Conservation (phyloP, 2,113 vertebrate genomes). For the Recurvirostra avosetta region DNA sequence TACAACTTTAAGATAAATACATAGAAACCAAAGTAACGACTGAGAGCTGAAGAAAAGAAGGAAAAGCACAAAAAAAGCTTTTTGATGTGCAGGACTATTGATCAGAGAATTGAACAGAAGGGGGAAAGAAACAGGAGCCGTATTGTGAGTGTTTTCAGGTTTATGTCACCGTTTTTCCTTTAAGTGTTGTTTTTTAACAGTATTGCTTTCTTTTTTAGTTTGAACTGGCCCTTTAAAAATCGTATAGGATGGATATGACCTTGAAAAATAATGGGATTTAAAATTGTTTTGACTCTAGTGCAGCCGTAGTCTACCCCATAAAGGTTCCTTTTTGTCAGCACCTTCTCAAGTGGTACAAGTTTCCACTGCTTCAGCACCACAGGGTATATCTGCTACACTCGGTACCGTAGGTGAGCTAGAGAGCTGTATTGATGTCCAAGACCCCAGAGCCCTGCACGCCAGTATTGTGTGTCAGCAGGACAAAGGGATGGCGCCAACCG, state of each 20-base stretch:
- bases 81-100: neutral
- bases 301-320: neutral
- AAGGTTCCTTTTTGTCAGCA: conserved; percentile 76
- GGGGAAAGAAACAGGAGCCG: neutral
- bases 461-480: conserved; percentile 90
- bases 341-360: conserved; percentile 73
- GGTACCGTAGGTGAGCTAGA: conserved; percentile 64
- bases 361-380: conserved; percentile 63
- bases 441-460: conserved; percentile 68
- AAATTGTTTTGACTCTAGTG: conserved; percentile 61
- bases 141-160: neutral
- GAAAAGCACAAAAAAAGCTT: neutral
- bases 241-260: conserved; percentile 58
- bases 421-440: conserved; percentile 73
- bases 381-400: neutral
- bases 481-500: conserved; percentile 92
- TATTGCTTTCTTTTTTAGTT: neutral
- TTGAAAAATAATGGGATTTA: conserved; percentile 72
- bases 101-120: neutral
- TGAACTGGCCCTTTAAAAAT: neutral
- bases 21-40: neutral
- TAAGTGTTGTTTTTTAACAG: neutral
- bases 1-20: neutral
- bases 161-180: neutral
- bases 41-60: neutral